Conservation (phyloP, 1,140 invertebrate species). For the Calycopis cecrops region DNA sequence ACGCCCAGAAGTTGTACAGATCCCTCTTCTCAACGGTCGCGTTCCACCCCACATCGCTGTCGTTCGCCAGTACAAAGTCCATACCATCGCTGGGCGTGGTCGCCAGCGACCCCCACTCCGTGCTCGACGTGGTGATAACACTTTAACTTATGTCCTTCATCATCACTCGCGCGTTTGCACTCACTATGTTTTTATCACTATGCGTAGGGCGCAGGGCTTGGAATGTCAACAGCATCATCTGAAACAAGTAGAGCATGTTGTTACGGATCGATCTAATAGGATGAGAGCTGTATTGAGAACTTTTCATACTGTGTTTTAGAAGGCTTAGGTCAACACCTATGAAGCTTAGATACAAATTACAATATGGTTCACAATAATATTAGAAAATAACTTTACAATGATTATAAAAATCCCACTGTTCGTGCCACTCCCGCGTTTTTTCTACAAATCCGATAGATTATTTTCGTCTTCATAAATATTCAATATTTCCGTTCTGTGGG, state of each 20-base stretch:
- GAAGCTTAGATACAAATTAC: too few species aligned
- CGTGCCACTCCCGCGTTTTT: too few species aligned
- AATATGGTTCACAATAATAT: too few species aligned
- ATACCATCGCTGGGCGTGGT: conserved; percentile 66
- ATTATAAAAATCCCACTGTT: too few species aligned
- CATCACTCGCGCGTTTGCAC: conserved; percentile 32
- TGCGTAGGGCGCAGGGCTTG: conserved; percentile 3
- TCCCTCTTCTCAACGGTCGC: conserved; percentile 39
- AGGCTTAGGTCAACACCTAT: too few species aligned
- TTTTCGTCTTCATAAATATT: neutral
- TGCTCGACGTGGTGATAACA: conserved; percentile 58
- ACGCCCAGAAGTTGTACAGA: conserved; percentile 72
- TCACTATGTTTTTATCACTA: neutral
- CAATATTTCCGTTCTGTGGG: neutral
- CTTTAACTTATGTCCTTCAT: conserved; percentile 50
- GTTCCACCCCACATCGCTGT: conserved; percentile 44
- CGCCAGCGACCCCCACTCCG: conserved; percentile 55
- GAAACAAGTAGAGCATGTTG: conserved; percentile 23
- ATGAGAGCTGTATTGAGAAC: too few species aligned
- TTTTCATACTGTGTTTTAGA: too few species aligned
- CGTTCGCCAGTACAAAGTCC: conserved; percentile 61
- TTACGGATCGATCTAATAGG: too few species aligned
- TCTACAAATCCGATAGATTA: too few species aligned
- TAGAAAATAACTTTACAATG: too few species aligned
- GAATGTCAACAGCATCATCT: conserved; percentile 25